These are phyloP conservation scores for Yasuhikotakia modesta DNA, from an alignment of 2,797 vertebrate species.

Conservation along the genomic window DNA sequence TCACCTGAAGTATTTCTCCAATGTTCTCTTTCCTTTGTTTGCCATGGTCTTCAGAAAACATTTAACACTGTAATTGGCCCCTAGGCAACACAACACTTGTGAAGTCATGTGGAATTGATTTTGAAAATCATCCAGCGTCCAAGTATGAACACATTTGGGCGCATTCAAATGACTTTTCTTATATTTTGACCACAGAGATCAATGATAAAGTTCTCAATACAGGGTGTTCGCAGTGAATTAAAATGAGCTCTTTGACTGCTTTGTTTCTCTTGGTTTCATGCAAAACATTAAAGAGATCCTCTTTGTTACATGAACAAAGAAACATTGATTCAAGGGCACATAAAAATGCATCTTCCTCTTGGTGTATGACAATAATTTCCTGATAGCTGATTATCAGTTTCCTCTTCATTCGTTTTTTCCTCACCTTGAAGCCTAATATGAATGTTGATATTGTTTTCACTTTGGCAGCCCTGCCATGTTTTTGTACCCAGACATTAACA, in stretches of 20 bases:
- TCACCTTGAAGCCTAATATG: not conserved
- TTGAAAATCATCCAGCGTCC: not conserved
- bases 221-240: not conserved
- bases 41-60: not conserved
- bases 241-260: conserved; percentile 6
- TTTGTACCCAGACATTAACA: not conserved
- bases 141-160: not conserved
- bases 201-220: not conserved
- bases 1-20: not conserved
- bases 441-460: not conserved
- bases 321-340: not conserved
- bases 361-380: not conserved
- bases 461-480: not conserved
- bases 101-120: not conserved
- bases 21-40: not conserved
- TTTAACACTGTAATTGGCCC: conserved; percentile 4
- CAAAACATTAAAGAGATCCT: conserved; percentile 15
- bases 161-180: conserved; percentile 21
- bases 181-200: not conserved
- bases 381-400: not conserved
- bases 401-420: not conserved
- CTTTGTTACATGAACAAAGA: conserved; percentile 16
- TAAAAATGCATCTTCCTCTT: conserved; percentile 3
- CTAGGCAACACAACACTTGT: conserved; percentile 37
- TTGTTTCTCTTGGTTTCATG: conserved; percentile 15